Conservation (phyloP, 2,113 vertebrate genomes). For the Mirounga angustirostris region DNA sequence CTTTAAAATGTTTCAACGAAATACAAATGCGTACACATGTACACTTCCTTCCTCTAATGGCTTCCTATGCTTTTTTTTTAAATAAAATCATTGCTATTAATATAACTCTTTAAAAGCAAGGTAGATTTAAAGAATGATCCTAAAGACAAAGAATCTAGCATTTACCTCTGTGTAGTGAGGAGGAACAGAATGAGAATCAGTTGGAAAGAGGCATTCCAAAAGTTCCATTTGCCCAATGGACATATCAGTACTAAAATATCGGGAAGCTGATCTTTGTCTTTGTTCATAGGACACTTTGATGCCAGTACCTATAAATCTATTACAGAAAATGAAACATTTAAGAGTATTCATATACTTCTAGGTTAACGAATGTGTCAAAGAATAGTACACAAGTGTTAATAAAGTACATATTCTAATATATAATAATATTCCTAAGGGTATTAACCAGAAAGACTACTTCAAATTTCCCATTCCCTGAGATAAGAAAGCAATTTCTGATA, state of each 20-base stretch:
- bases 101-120: neutral
- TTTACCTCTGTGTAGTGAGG: conserved; percentile 97
- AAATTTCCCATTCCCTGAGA: neutral
- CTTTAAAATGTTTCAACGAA: conserved; percentile 43
- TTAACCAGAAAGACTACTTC: conserved; percentile 35
- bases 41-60: neutral
- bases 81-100: neutral
- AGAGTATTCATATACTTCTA: neutral
- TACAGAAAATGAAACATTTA: conserved; percentile 50
- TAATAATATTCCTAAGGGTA: neutral
- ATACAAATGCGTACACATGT: neutral
- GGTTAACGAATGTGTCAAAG: neutral
- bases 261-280: conserved; percentile 92
- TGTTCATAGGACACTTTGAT: conserved; percentile 96
- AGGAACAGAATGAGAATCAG: conserved; percentile 88
- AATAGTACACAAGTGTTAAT: neutral
- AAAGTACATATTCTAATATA: neutral
- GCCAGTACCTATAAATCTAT: conserved; percentile 94
- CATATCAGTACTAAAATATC: conserved; percentile 93
- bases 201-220: conserved; percentile 96
- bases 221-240: conserved; percentile 94
- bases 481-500: neutral
- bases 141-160: neutral
- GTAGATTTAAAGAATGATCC: neutral
- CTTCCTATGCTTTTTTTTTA: neutral